Percentiles rank a stretch among this genome's conserved stretches.
Evolutionary conservation across 92 coral and sea anemone genomes (phyloP).

Genomic region (Phenganax subtilis): DNA sequence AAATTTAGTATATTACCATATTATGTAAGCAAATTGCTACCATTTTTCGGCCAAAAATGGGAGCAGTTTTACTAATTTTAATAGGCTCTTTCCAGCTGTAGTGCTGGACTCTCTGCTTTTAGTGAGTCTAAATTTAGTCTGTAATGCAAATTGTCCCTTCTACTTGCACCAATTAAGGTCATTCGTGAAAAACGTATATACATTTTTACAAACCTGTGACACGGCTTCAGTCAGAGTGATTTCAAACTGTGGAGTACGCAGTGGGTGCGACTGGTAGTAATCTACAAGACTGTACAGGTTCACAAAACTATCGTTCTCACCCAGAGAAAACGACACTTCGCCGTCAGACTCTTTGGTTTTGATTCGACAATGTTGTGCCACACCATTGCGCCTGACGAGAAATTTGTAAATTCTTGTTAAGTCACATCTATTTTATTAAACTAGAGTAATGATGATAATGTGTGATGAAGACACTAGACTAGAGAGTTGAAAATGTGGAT

Average conservation of each 20-base stretch:
- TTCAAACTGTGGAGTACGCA: constrained; percentile 84
- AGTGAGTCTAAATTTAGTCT: too few relatives aligned
- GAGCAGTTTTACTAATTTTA: too few relatives aligned
- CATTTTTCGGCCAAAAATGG: too few relatives aligned
- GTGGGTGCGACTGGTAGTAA: constrained; percentile 70
- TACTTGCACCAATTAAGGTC: too few relatives aligned
- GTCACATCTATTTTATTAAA: neutral
- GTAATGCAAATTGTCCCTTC: too few relatives aligned
- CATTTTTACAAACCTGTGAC: constrained; percentile 63
- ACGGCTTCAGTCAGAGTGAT: constrained; percentile 85
- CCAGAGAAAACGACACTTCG: constrained; percentile 85
- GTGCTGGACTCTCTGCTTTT: too few relatives aligned
- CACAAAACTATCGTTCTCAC: constrained; percentile 90
- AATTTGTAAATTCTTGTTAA: neutral
- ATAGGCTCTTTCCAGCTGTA: too few relatives aligned
- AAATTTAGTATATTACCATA: too few relatives aligned
- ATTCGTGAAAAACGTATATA: too few relatives aligned
- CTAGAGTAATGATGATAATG: neutral
- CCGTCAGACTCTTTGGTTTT: constrained; percentile 92
- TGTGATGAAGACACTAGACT: neutral
- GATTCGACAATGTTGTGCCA: constrained; percentile 90
- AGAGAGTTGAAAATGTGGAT: neutral
- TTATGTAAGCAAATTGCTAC: too few relatives aligned
- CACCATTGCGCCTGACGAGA: constrained; percentile 61
- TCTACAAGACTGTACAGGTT: constrained; percentile 90